Evolutionary conservation across 1,140 invertebrate genomes (phyloP), one percentile per base, ranked within the genome.

Genomic region (Adelges cooleyi): DNA sequence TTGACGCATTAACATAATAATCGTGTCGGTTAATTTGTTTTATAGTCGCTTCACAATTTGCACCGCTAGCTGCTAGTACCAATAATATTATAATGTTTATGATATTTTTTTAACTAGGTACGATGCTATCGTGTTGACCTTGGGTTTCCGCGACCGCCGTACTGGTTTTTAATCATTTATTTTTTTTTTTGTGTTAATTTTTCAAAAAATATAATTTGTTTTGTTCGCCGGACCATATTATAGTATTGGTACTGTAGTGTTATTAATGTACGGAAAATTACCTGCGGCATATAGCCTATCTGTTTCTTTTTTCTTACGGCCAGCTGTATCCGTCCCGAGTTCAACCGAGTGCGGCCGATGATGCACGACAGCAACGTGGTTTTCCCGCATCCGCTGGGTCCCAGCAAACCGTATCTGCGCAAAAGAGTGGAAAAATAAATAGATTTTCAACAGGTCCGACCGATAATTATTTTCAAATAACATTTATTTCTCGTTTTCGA

Each of bases 221-320:
- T 40, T 9, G 38, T n/a, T 40, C n/a, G 9, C 38, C n/a, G 38
- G 9, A 9, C n/a, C 38, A n/a, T 40, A n/a, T 40, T 40, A 40
- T 9, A 40, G 9, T n/a, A 9, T n/a, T 9, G 9, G n/a, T n/a
- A n/a, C 25, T 15, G 6, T 5, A 18, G 4, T 29, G 23, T 13
- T 27, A 17, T 29, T 29, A 27, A n/a, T 8, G 23, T 2, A 15
- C 17, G 2, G 25, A 36, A 25, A 22, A 33, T 1, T 65, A 67
- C 67, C 33, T 84, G 84, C 0, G 89, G 90, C 90, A 92, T 93
- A 70, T 89, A 92, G 9, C 87, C 87, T 0, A 89, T 80, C 38
- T 70, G 52, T 44, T 67, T 68, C 54, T 67, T 69, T 22, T 68
- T 65, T 65, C 67, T 69, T 2, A 75, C 75, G 42, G 73, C 74